phyloP scores from a whole-genome alignment of 1,140 invertebrate species.

The Papilio xuthus region DNA sequence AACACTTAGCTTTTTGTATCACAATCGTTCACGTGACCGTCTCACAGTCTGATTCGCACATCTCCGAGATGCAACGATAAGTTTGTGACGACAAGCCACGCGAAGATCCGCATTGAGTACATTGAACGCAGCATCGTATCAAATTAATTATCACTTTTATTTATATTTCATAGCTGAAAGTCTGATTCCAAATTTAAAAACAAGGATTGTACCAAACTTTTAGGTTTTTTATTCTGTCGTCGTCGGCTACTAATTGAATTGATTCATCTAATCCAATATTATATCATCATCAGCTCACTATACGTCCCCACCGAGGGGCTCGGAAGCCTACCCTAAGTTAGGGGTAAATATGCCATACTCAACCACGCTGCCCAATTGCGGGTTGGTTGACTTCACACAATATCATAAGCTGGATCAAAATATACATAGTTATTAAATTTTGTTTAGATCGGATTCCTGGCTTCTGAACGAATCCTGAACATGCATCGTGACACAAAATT shows the following conservation, averaged over 20 bases:
- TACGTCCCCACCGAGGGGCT: no score
- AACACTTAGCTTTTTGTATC: neutral
- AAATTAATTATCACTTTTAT: conserved; percentile 21
- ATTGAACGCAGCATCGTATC: conserved; percentile 16
- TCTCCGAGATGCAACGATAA: conserved; percentile 51
- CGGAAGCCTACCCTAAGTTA: no score
- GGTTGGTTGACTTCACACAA: no score
- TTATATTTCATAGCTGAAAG: neutral
- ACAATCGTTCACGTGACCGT: conserved; percentile 44
- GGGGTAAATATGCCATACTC: no score
- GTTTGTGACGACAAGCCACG: conserved; percentile 37
- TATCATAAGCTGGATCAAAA: no score
- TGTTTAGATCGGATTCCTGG: neutral
- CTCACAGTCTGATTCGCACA: conserved; percentile 75
- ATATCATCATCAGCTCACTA: no score
- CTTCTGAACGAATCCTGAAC: neutral
- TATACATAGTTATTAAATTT: neutral
- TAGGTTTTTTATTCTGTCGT: neutral
- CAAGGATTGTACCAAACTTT: neutral
- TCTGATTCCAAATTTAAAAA: neutral
- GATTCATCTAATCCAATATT: no score
- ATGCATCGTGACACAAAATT: neutral
- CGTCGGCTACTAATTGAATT: neutral
- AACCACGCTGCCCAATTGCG: no score
- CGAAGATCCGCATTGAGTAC: conserved; percentile 27